A percentile compares a stretch with the other conserved stretches of the same genome.
Evolutionary conservation across 2,888 invertebrate genomes (phyloP).

Genomic region (Drosophila engyochracea): DNA sequence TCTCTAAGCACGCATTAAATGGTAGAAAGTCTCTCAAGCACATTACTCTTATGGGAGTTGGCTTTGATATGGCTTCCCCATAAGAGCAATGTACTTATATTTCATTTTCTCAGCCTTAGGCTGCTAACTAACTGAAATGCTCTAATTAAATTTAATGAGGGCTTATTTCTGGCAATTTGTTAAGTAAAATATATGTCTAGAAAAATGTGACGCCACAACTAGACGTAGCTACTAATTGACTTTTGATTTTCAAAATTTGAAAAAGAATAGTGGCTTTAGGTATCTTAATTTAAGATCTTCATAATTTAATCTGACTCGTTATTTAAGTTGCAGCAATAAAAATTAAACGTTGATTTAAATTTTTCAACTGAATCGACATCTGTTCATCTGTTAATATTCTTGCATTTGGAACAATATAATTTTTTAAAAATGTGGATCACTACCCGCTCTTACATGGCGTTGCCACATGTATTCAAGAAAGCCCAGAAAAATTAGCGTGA

Average conservation of each 20-base stretch:
- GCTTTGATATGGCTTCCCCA: neutral
- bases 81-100: neutral
- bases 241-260: neutral
- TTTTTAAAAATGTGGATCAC: neutral
- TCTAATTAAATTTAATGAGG: neutral
- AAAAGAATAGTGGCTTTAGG: neutral
- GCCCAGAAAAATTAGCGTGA: neutral
- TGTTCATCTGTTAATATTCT: neutral
- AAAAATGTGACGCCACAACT: neutral
- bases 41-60: neutral
- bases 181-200: neutral
- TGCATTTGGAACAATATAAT: neutral
- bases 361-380: neutral
- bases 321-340: neutral
- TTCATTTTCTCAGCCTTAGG: neutral
- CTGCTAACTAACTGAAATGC: neutral
- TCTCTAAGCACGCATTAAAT: neutral
- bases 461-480: neutral
- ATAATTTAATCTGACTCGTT: neutral
- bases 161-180: neutral
- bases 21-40: slow-evolving; percentile 6
- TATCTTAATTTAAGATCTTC: neutral
- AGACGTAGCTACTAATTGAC: neutral
- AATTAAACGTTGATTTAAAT: neutral
- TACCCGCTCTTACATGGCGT: neutral